Percentiles rank a stretch among this genome's conserved stretches.
These are phyloP conservation scores for Drosophila cardini DNA, from an alignment of 1,140 invertebrate genomes.

Conservation along the genomic window DNA sequence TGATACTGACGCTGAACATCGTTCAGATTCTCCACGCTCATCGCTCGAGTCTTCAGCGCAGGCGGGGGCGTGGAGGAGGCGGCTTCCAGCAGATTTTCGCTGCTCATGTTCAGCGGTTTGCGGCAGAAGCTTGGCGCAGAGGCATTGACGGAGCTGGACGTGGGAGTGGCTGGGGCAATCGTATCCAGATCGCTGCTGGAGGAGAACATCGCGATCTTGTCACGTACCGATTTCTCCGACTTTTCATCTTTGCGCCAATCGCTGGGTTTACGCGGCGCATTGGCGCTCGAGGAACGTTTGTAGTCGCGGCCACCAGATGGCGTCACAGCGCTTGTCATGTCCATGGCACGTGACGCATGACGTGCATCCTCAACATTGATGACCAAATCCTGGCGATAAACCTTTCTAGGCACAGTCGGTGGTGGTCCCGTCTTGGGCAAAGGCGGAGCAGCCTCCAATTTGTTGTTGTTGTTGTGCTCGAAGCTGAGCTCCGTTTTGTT, in stretches of 20 bases:
- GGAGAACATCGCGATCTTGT: conserved; percentile 96
- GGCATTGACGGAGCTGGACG: conserved; percentile 6
- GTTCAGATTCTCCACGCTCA: conserved; percentile 83
- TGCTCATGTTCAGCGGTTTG: conserved; percentile 85
- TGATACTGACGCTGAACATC: conserved; percentile 79
- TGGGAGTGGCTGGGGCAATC: conserved; percentile 42
- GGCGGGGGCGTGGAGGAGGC: conserved; percentile 43
- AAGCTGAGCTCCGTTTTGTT: conserved; percentile 42
- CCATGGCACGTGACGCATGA: not conserved
- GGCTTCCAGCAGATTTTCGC: conserved; percentile 86
- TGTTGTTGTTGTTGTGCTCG: conserved; percentile 50
- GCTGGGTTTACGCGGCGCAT: conserved; percentile 63
- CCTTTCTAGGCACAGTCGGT: conserved; percentile 73
- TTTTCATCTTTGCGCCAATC: conserved; percentile 89
- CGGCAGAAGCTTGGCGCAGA: conserved; percentile 37
- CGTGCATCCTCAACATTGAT: conserved; percentile 79
- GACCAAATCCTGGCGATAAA: conserved; percentile 80
- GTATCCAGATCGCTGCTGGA: conserved; percentile 75
- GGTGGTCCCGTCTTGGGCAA: conserved; percentile 80
- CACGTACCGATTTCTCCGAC: conserved; percentile 91
- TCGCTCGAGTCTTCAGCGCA: conserved; percentile 74
- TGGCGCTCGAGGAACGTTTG: conserved; percentile 74
- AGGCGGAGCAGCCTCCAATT: conserved; percentile 62
- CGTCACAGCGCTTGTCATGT: conserved; percentile 12
- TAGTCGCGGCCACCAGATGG: conserved; percentile 60